Percentiles rank a stretch among this genome's conserved stretches.
These are phyloP conservation scores for Polietes domitor DNA, from an alignment of 2,888 invertebrate species.

Conservation along the genomic window DNA sequence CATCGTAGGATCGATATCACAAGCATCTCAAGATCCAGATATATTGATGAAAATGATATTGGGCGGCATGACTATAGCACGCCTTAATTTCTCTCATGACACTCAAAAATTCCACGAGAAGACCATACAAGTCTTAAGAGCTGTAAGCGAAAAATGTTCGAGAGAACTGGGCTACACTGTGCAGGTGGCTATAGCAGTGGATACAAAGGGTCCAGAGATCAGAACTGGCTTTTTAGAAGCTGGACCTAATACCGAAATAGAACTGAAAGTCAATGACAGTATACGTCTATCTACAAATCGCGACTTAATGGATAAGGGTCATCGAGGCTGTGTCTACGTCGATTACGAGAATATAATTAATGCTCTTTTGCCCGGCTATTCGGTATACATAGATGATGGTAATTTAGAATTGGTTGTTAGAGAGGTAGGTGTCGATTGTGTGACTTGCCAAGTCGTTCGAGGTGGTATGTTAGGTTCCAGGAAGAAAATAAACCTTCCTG, in stretches of 20 bases:
- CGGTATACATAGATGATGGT: slow-evolving; percentile 96
- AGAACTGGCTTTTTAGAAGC: slow-evolving; percentile 90
- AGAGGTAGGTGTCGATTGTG: slow-evolving; percentile 83
- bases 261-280: slow-evolving; percentile 89
- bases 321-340: slow-evolving; percentile 87
- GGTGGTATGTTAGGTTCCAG: slow-evolving; percentile 95
- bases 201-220: slow-evolving; percentile 84
- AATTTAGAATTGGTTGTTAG: slow-evolving; percentile 93
- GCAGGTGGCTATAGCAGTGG: slow-evolving; percentile 95
- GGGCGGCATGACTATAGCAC: slow-evolving; percentile 96
- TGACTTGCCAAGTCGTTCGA: slow-evolving; percentile 93
- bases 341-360: slow-evolving; percentile 97
- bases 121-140: slow-evolving; percentile 92
- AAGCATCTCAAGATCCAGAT: slow-evolving; percentile 88
- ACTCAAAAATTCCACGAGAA: slow-evolving; percentile 95
- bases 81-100: slow-evolving; percentile 96
- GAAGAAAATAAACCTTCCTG: slow-evolving; percentile 97
- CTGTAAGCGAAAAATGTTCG: slow-evolving; percentile 88
- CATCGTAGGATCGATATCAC: slow-evolving; percentile 97
- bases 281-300: slow-evolving; percentile 92
- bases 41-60: slow-evolving; percentile 94
- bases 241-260: slow-evolving; percentile 91
- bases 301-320: slow-evolving; percentile 88
- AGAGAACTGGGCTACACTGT: slow-evolving; percentile 86
- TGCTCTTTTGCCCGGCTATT: slow-evolving; percentile 90